Conservation (phyloP, 2,888 invertebrate genomes). For the Agonum fuliginosum region DNA sequence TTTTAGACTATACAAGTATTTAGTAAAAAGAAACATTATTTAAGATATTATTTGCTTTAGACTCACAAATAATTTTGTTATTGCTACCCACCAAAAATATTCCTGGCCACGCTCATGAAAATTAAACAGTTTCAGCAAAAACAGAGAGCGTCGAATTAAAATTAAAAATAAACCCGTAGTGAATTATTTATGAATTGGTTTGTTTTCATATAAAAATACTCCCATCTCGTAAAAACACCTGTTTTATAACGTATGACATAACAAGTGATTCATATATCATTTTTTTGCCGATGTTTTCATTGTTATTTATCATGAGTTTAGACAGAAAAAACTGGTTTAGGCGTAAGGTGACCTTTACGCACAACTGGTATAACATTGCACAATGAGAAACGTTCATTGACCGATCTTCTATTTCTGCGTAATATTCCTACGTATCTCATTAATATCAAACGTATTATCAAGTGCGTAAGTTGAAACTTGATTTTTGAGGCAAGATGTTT, state of each 20-base stretch:
- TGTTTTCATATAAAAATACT: not conserved
- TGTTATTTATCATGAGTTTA: slow-evolving; percentile 3
- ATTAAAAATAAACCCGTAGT: slow-evolving; percentile 6
- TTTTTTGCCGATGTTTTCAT: slow-evolving; percentile 30
- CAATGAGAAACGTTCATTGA: slow-evolving; percentile 55
- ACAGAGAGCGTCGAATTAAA: slow-evolving; percentile 13
- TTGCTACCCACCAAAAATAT: too few relatives aligned
- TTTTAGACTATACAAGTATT: too few relatives aligned
- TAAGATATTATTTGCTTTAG: too few relatives aligned
- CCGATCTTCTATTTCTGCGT: slow-evolving; percentile 49
- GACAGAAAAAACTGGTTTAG: slow-evolving; percentile 43
- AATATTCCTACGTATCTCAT: slow-evolving; percentile 48
- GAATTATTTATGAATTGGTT: slow-evolving; percentile 18
- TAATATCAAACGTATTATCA: slow-evolving; percentile 5
- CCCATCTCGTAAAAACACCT: slow-evolving; percentile 12
- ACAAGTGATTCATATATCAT: slow-evolving; percentile 24
- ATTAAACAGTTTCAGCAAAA: slow-evolving; percentile 7
- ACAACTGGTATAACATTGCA: slow-evolving; percentile 44
- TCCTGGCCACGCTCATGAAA: not conserved
- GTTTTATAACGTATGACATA: slow-evolving; percentile 28
- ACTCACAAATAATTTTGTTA: too few relatives aligned
- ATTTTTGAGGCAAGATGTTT: not conserved
- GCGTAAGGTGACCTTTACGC: slow-evolving; percentile 54
- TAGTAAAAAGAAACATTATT: too few relatives aligned
- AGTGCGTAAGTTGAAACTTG: not conserved